These are phyloP conservation scores for Pontoporia blainvillei DNA, from an alignment of 2,113 vertebrate species.

Conservation along the genomic window DNA sequence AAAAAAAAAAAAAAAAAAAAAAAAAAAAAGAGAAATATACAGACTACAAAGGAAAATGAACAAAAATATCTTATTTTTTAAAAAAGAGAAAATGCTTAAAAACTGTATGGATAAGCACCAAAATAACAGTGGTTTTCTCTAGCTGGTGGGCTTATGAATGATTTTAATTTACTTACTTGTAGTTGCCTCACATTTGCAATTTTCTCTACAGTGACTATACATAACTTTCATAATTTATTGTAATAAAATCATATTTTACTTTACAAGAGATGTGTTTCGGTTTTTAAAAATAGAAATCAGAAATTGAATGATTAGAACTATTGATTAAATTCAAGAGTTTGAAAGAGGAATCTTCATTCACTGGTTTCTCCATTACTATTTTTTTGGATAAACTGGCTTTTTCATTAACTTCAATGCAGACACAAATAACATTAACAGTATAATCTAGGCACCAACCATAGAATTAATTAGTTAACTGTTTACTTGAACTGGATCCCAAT, in stretches of 20 bases:
- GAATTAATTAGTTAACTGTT: slow-evolving; percentile 53
- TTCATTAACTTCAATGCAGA: slow-evolving; percentile 38
- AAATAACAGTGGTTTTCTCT: slow-evolving; percentile 12
- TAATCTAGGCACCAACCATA: neutral
- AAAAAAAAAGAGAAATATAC: neutral
- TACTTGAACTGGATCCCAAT: slow-evolving; percentile 18
- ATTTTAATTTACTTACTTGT: slow-evolving; percentile 41
- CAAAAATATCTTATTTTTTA: neutral
- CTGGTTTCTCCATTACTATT: slow-evolving; percentile 18
- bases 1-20: neutral
- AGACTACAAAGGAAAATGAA: neutral
- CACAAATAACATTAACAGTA: slow-evolving; percentile 24
- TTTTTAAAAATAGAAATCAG: slow-evolving; percentile 1
- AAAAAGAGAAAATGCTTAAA: neutral
- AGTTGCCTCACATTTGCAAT: neutral
- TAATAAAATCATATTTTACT: neutral
- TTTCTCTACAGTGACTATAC: neutral
- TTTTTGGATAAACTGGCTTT: slow-evolving; percentile 50
- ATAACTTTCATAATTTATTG: slow-evolving; percentile 7
- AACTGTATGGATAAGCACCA: neutral
- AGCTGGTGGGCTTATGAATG: neutral
- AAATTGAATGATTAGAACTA: slow-evolving; percentile 8
- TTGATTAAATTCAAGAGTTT: slow-evolving; percentile 19
- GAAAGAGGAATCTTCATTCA: neutral
- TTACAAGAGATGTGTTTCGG: neutral